phyloP scores from a whole-genome alignment of 2,113 vertebrate species.

The Neotragus moschatus region DNA sequence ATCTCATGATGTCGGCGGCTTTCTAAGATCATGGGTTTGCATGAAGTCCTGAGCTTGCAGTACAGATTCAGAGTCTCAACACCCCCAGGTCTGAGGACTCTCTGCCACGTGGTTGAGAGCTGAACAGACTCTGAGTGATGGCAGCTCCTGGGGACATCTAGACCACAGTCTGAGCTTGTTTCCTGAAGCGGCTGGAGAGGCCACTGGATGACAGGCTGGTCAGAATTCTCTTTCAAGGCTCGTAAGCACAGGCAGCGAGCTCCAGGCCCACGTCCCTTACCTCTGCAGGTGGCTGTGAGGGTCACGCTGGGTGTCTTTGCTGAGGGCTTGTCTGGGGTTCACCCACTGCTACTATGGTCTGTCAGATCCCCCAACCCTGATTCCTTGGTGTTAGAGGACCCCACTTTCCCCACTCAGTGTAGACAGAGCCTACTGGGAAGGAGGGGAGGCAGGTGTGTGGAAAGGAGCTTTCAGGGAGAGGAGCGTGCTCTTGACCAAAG shows the following conservation, averaged over 20 bases:
- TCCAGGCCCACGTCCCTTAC: background rate
- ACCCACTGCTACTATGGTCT: background rate
- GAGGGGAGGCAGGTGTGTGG: background rate
- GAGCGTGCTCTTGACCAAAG: background rate
- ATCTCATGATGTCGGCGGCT: background rate
- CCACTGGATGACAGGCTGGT: background rate
- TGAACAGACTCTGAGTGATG: background rate
- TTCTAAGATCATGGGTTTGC: background rate
- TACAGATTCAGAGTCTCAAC: background rate
- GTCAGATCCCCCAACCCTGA: background rate
- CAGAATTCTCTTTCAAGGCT: background rate
- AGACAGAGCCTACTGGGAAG: background rate
- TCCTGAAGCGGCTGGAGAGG: background rate
- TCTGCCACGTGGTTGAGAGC: background rate
- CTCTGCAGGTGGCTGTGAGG: background rate
- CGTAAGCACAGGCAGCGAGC: rapidly evolving
- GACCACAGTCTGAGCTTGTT: background rate
- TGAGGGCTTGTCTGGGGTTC: background rate
- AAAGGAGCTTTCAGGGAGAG: background rate
- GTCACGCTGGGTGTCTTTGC: background rate
- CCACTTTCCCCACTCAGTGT: too few relatives aligned
- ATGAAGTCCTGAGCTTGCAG: background rate
- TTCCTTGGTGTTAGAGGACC: background rate
- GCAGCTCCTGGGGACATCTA: background rate
- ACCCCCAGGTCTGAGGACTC: background rate